These are phyloP conservation scores for Podarcis siculus DNA, from an alignment of 2,797 vertebrate genomes.

Conservation along the genomic window DNA sequence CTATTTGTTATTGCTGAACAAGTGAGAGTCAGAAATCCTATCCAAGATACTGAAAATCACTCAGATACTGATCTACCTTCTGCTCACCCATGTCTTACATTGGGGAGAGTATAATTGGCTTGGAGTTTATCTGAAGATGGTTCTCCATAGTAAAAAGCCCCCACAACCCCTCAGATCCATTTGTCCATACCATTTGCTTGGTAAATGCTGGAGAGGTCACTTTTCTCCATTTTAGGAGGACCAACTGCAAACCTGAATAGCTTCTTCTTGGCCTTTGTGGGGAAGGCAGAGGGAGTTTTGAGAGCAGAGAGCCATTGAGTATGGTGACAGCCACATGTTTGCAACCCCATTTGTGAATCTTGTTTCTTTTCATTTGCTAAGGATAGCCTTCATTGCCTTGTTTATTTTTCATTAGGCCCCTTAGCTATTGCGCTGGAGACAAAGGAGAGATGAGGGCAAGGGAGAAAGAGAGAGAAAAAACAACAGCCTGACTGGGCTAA, in stretches of 20 bases:
- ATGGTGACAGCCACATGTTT: not conserved
- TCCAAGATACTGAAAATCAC: no score
- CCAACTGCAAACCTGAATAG: fast-evolving
- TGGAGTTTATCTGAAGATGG: no score
- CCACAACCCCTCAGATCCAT: not conserved
- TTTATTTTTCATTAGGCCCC: slow-evolving; percentile 57
- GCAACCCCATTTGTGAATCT: slow-evolving; percentile 7
- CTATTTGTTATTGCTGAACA: no score
- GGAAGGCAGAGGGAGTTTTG: not conserved
- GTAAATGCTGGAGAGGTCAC: slow-evolving; percentile 6
- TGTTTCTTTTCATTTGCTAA: not conserved
- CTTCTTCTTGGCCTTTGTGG: not conserved
- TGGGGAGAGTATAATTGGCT: not conserved
- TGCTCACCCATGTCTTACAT: no score
- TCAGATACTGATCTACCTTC: no score
- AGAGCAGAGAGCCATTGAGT: not conserved
- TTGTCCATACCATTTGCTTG: not conserved
- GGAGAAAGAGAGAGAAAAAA: not conserved
- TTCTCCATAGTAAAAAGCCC: not conserved
- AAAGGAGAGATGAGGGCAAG: slow-evolving; percentile 12
- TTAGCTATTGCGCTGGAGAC: slow-evolving; percentile 14
- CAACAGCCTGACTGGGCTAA: not conserved
- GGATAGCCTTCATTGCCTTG: slow-evolving; percentile 28
- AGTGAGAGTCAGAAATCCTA: no score
- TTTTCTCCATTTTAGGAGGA: not conserved